These are phyloP conservation scores for Hyposoter didymator DNA, from an alignment of 2,888 invertebrate genomes.

Conservation along the genomic window DNA sequence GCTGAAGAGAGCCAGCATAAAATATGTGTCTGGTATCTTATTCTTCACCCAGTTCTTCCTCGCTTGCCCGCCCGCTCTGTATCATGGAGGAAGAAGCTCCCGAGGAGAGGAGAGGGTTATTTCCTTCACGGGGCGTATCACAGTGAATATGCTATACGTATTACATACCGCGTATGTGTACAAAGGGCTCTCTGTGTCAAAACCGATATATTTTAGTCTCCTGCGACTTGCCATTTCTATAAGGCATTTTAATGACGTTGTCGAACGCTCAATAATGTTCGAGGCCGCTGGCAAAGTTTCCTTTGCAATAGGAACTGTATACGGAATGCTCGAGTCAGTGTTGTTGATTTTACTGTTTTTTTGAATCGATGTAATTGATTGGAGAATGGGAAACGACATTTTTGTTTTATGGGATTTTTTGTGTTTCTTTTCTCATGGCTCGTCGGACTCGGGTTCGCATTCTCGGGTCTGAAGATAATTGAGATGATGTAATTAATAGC, in stretches of 20 bases:
- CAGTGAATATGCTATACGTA: slow-evolving; percentile 33
- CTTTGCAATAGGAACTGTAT: not conserved
- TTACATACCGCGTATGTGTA: slow-evolving; percentile 29
- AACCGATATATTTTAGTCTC: not conserved
- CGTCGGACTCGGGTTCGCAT: not conserved
- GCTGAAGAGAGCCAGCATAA: slow-evolving; percentile 75
- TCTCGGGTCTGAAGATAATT: not conserved
- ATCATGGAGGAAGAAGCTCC: slow-evolving; percentile 43
- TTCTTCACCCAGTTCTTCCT: slow-evolving; percentile 82
- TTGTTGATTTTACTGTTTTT: not conserved
- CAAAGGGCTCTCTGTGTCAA: slow-evolving; percentile 18
- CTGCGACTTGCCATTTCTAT: not conserved
- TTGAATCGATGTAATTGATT: not conserved
- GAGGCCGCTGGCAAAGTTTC: not conserved
- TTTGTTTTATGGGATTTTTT: not conserved
- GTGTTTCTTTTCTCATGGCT: not conserved
- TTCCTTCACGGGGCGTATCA: slow-evolving; percentile 56
- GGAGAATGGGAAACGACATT: not conserved
- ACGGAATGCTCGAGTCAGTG: not conserved
- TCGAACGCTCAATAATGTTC: not conserved
- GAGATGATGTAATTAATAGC: not conserved
- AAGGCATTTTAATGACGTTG: not conserved
- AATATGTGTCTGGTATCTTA: slow-evolving; percentile 84
- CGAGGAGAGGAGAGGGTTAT: slow-evolving; percentile 55
- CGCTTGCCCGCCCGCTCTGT: slow-evolving; percentile 28